phyloP scores from a whole-genome alignment of 2,888 invertebrate species.

The Punctoribates punctum region DNA sequence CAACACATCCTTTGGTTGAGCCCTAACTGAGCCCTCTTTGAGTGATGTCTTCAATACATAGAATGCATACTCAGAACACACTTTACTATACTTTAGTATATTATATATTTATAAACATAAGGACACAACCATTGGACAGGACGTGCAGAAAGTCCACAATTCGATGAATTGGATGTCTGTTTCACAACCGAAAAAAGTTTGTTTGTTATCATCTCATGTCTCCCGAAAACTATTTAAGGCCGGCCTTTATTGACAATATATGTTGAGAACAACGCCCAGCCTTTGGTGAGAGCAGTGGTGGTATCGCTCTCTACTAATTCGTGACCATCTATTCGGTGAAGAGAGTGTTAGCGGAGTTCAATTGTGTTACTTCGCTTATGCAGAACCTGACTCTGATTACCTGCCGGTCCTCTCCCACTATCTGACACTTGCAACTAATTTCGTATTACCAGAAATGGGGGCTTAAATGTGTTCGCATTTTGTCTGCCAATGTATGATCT shows the following conservation, averaged over 20 bases:
- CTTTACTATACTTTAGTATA: neutral
- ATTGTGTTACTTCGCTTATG: neutral
- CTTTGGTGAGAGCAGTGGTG: neutral
- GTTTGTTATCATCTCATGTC: conserved; percentile 11
- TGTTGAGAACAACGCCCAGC: neutral
- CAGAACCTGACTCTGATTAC: too few relatives aligned
- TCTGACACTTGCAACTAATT: too few relatives aligned
- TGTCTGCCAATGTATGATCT: too few relatives aligned
- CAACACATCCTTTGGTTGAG: conserved; percentile 10
- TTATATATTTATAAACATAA: conserved; percentile 33
- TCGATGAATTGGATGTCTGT: neutral
- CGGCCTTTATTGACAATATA: neutral
- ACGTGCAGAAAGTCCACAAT: conserved; percentile 12
- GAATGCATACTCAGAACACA: neutral
- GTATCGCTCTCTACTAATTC: neutral
- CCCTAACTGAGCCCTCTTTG: neutral
- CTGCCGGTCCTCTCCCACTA: too few relatives aligned
- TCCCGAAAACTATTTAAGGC: neutral
- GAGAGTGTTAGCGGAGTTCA: neutral
- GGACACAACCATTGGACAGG: neutral
- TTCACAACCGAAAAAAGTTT: neutral
- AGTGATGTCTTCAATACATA: neutral
- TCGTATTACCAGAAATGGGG: too few relatives aligned
- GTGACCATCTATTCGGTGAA: neutral
- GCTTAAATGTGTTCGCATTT: too few relatives aligned